Base-by-base conservation (phyloP, 1,140 invertebrate species). In the Phocides pigmalion region DNA sequence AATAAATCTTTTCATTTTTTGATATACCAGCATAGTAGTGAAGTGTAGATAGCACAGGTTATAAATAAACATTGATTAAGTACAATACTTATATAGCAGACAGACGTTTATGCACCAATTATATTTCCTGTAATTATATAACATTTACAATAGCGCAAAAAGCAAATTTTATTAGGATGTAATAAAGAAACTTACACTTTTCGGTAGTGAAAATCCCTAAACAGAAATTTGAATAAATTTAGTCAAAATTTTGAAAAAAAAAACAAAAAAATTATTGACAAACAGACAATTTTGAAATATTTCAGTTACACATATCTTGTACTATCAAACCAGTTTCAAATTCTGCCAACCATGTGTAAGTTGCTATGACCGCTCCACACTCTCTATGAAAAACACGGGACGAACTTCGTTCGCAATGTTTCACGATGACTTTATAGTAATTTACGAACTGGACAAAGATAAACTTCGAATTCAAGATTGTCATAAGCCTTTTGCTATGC, bases 171-270 rank as follows among this genome's bases (percentile, higher is more conserved):
- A 28, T 16, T 59, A 17, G 11, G 41, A 50, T 39, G n/a, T 19
- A n/a, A 11, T 46, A 42, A 19, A 49, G 58, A 51, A 58, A 76
- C 76, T 79, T 76, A 79, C 76, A 66, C 74, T 79, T 49, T 61
- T 53, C 8, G 74, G 74, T 3, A 79, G 49, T 54, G 49, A 56
- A 64, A 65, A 50, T 14, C 56, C 71, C 76, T 79, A 68, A 20
- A 76, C 41, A 44, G 5, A 79, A 16, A 64, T 59, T 11, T 15
- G 19, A 3, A 50, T 49, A 16, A 42, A 39, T 6, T 28, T 28
- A 28, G 5, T 28, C 5, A 6, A 28, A 22, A 47, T n/a, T 50
- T 65, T 19, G 16, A 44, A 49, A 19, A 44, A 42, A 44, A 44
- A 39, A 39, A 39, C 5, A n/a, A 5, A 5, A n/a, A 39, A 0